Evolutionary conservation across 1,140 invertebrate species (phyloP), one percentile per base, ranked within the genome.

Genomic region (Zaprionus kolodkinae): DNA sequence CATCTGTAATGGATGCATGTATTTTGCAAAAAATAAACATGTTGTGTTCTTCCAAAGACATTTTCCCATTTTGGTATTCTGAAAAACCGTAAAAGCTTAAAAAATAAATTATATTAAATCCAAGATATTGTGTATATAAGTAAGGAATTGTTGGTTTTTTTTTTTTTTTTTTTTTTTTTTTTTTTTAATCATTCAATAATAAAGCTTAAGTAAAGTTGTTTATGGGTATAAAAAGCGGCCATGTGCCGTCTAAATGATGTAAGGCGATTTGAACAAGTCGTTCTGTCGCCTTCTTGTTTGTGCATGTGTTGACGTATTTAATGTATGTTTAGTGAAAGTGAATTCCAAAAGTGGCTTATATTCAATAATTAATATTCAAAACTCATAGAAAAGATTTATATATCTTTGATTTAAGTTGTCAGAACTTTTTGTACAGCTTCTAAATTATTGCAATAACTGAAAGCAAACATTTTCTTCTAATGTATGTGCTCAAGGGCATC

Each of bases 101-200:
- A 43, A 43, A 15, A 30, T 30, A 30, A 45, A 45, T 15, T 3
- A 45, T 45, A 45, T 45, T 45, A 17, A 45, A 45, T 45, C 0
- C n/a, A 45, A 45, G 40, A 45, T 45, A 45, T 45, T 45, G 40
- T 45, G n/a, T 45, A 15, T 45, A 15, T 43, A 43, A n/a, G 40
- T 15, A 43, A n/a, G 40, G 5, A 7, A 33, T 2, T 6, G 13
- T 43, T 7, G n/a, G n/a, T 45, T 6, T 45, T 2, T 17, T 15
- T 38, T 38, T 45, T 45, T 15, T 43, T 7, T 45, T 6, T 45
- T 2, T 17, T 15, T 43, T 7, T 45, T 6, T 45, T 2, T 17
- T 15, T 38, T 38, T 45, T 45, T 15, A 45, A 45, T 15, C n/a
- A 45, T 6, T n/a, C 6, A 15, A 43, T n/a, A 13, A 43, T 43